phyloP scores from a whole-genome alignment of 1,140 invertebrate genomes.

The Zelostemma sp. region DNA sequence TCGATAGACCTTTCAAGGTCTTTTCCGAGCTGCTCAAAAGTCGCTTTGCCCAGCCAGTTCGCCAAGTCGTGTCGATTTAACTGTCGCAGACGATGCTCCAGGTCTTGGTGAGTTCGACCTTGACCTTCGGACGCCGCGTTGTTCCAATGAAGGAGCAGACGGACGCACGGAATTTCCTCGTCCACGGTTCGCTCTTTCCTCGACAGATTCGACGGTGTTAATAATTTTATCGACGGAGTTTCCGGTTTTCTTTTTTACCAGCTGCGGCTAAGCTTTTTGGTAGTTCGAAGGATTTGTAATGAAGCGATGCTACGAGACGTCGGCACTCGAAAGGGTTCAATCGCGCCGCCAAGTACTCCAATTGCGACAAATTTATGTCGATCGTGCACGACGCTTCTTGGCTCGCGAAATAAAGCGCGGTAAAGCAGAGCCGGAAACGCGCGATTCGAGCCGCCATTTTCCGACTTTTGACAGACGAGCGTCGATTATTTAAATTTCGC shows the following conservation, averaged over 20 bases:
- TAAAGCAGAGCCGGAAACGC: slow-evolving; percentile 7
- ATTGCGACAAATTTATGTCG: slow-evolving; percentile 72
- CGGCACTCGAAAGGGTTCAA: slow-evolving; percentile 71
- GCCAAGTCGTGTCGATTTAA: slow-evolving; percentile 72
- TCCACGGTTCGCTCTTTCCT: slow-evolving; percentile 64
- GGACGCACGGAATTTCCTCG: slow-evolving; percentile 69
- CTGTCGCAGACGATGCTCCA: slow-evolving; percentile 72
- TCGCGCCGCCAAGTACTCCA: slow-evolving; percentile 72
- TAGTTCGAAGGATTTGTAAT: slow-evolving; percentile 70
- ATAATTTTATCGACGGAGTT: too few species aligned
- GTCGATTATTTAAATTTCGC: too few species aligned
- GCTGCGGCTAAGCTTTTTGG: slow-evolving; percentile 65
- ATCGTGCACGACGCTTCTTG: slow-evolving; percentile 57
- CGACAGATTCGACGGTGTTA: too few species aligned
- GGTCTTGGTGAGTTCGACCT: slow-evolving; percentile 70
- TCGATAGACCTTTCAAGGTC: slow-evolving; percentile 70
- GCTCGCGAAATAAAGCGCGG: slow-evolving; percentile 19
- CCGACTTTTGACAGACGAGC: too few species aligned
- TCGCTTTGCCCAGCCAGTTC: slow-evolving; percentile 73
- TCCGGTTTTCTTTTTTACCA: too few species aligned
- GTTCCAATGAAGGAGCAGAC: slow-evolving; percentile 73
- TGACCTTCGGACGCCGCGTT: slow-evolving; percentile 67
- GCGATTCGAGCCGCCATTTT: too few species aligned
- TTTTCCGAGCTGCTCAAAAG: slow-evolving; percentile 72
- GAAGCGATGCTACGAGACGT: slow-evolving; percentile 71